These are phyloP conservation scores for Mola mola DNA, from an alignment of 2,113 vertebrate species.

Conservation along the genomic window DNA sequence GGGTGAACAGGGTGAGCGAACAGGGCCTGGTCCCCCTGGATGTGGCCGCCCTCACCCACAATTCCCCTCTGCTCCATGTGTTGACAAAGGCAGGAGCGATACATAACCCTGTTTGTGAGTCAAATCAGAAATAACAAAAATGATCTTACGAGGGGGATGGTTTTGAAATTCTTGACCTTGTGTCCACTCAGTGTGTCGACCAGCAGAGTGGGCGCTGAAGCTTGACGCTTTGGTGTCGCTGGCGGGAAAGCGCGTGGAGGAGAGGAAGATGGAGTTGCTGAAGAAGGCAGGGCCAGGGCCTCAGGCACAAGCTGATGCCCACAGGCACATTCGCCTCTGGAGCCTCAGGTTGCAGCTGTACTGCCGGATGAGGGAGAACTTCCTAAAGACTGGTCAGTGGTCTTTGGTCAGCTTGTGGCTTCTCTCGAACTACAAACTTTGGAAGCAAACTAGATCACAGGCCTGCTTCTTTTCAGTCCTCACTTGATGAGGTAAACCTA, in stretches of 20 bases:
- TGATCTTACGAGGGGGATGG: no score
- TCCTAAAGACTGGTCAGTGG: conserved; percentile 72
- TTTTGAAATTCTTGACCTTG: not conserved
- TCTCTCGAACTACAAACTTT: not conserved
- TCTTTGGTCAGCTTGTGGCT: conserved; percentile 4
- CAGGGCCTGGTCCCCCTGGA: conserved; percentile 82
- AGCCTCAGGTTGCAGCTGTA: conserved; percentile 78
- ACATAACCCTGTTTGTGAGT: conserved; percentile 81
- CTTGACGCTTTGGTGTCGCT: conserved; percentile 74
- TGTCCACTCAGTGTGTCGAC: conserved; percentile 61
- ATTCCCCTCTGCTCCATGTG: conserved; percentile 78
- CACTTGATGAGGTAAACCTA: not conserved
- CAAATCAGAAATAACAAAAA: not conserved
- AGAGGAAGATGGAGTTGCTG: conserved; percentile 64
- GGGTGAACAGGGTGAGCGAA: conserved; percentile 77
- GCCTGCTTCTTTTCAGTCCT: conserved; percentile 1
- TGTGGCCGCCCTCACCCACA: conserved; percentile 80
- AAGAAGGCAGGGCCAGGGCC: conserved; percentile 53
- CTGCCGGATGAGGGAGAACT: conserved; percentile 80
- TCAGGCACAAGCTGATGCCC: conserved; percentile 68
- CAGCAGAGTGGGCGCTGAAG: conserved; percentile 75
- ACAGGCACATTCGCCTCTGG: conserved; percentile 75
- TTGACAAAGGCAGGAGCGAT: conserved; percentile 77
- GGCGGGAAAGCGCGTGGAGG: conserved; percentile 69
- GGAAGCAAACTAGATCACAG: conserved; percentile 6